Evolutionary conservation across 2,797 vertebrate species (phyloP).

Genomic region (Lepilemur ruficaudatus): DNA sequence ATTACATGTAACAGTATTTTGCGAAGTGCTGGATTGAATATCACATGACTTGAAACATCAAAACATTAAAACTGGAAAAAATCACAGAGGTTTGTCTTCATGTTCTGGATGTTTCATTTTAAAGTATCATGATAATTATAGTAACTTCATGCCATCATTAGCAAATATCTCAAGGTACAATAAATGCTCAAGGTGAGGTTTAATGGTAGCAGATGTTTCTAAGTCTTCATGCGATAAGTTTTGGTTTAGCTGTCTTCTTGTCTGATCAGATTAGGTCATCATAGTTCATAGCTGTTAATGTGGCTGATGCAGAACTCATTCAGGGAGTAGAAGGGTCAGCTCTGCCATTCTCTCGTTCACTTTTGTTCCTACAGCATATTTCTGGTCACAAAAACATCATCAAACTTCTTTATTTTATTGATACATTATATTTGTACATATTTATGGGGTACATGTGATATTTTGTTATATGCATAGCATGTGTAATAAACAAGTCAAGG

Average conservation of each 20-base stretch:
- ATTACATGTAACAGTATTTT: conserved; percentile 10
- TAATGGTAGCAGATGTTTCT: background rate
- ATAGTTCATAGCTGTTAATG: background rate
- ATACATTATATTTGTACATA: background rate
- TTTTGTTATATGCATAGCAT: background rate
- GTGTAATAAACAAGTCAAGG: background rate
- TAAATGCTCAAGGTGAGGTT: background rate
- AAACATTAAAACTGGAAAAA: conserved; percentile 34
- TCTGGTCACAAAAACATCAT: background rate
- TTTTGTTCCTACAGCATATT: background rate
- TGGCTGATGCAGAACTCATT: background rate
- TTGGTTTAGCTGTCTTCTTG: background rate
- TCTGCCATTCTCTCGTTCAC: conserved; percentile 2
- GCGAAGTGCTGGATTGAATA: background rate
- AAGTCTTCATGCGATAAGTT: conserved; percentile 5
- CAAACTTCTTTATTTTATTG: background rate
- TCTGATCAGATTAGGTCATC: background rate
- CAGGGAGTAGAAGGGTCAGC: background rate
- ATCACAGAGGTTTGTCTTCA: background rate
- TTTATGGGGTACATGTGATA: background rate
- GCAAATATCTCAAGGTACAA: background rate
- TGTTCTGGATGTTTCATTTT: conserved; percentile 45
- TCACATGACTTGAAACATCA: conserved; percentile 21
- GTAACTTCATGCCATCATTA: conserved; percentile 10
- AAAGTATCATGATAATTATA: background rate